Base-by-base conservation (phyloP, 2,113 vertebrate genomes). In the Dromaius novaehollandiae region DNA sequence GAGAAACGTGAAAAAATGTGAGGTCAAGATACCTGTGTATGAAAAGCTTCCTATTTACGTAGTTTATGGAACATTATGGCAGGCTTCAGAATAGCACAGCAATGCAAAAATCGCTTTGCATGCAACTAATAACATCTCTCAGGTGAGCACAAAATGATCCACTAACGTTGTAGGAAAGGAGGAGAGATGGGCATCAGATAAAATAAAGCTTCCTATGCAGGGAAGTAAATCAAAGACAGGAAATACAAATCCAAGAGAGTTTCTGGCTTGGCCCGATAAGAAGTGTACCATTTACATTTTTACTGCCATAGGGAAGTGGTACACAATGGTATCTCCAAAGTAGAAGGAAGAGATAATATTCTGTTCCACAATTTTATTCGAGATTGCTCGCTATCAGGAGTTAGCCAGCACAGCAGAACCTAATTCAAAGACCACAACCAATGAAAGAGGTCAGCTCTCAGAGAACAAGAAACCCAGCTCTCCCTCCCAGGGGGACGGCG, bases 261-360 rank as follows among this genome's bases (percentile, higher is more conserved):
- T 89, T 56, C 78, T 96, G 91, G 19, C 58, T 91, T 90, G 82
- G 74, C 85, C 91, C 0, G 2, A 81, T 95, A 94, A 94, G 89
- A 95, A 89, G 91, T 86, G 24, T 58, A 86, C 79, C 75, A 86
- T 94, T 96, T 91, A 77, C 28, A 69, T 69, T 93, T 91, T 91
- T 89, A 89, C 86, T 90, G 95, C 88, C 85, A 69, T 15, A 40
- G 66, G 84, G 93, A 95, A 78, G 91, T 76, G 75, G 84, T 36
- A 80, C 36, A 95, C 87, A 95, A 86, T 70, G 85, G 53, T 93
- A 50, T 82, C 87, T 90, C 89, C 82, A 88, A 81, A 96, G 88
- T 75, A 94, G 85, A 88, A 94, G 93, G 91, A 97, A 91, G 40
- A 96, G 90, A 93, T 96, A 3, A 30, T 90, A 94, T 70, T 83